Percentiles rank a stretch among this genome's conserved stretches.
phyloP scores from a whole-genome alignment of 2,888 invertebrate genomes.

The Ochropacha duplaris region DNA sequence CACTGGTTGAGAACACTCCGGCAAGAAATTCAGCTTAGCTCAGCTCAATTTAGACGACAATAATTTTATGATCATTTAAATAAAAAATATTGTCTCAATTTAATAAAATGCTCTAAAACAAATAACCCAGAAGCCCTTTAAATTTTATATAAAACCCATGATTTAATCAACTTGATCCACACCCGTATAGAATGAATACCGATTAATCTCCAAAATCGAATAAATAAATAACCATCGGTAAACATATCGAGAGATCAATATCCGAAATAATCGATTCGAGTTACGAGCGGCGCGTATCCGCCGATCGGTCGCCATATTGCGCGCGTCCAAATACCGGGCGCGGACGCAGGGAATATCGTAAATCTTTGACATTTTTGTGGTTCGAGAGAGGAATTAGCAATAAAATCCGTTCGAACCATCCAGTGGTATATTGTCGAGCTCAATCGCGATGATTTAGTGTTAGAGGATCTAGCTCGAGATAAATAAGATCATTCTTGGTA shows the following conservation, averaged over 20 bases:
- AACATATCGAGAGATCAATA: slow-evolving; percentile 57
- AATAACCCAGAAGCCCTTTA: not conserved
- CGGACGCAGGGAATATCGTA: slow-evolving; percentile 45
- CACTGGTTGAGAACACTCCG: too few relatives aligned
- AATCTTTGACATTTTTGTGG: slow-evolving; percentile 61
- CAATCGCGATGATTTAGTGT: slow-evolving; percentile 15
- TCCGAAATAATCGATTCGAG: slow-evolving; percentile 49
- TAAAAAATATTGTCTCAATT: not conserved
- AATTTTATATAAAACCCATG: not conserved
- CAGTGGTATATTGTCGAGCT: not conserved
- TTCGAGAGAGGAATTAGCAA: slow-evolving; percentile 46
- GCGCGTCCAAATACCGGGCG: slow-evolving; percentile 30
- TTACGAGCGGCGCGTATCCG: slow-evolving; percentile 42
- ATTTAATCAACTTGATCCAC: not conserved
- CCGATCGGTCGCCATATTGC: slow-evolving; percentile 42
- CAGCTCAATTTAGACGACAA: too few relatives aligned
- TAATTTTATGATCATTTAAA: too few relatives aligned
- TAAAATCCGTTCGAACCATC: slow-evolving; percentile 24
- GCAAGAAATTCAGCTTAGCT: too few relatives aligned
- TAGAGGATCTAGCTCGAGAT: slow-evolving; percentile 26
- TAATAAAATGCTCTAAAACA: not conserved
- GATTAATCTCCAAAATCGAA: slow-evolving; percentile 59
- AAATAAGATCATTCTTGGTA: slow-evolving; percentile 28
- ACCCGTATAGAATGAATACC: slow-evolving; percentile 37
- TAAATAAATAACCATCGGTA: slow-evolving; percentile 51